phyloP scores from a whole-genome alignment of 2,113 vertebrate genomes.

The Plotosus lineatus region DNA sequence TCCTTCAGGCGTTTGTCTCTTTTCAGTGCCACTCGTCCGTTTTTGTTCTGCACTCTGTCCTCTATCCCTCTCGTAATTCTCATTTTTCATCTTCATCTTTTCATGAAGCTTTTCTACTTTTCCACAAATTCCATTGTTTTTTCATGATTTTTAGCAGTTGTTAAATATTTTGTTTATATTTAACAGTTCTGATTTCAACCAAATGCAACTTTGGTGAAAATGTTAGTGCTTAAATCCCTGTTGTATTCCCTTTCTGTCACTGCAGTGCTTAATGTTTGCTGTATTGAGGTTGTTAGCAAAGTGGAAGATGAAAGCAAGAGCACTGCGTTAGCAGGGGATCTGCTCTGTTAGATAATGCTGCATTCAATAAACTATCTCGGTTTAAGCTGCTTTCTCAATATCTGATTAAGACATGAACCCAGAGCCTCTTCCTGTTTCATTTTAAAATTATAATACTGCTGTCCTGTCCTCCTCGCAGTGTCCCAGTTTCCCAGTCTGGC shows the following conservation, averaged over 20 bases:
- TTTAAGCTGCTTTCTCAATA: constrained; percentile 44
- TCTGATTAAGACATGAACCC: constrained; percentile 50
- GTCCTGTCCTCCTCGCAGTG: constrained; percentile 52
- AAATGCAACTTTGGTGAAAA: neutral
- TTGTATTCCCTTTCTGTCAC: neutral
- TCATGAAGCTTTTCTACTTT: neutral
- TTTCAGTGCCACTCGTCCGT: constrained; percentile 32
- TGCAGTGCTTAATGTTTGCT: neutral
- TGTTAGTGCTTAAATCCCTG: neutral
- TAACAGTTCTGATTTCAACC: neutral
- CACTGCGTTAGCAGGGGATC: neutral
- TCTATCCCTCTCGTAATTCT: constrained; percentile 11
- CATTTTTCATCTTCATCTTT: constrained; percentile 1
- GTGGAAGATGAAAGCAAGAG: neutral
- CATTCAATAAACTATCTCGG: neutral
- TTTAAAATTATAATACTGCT: constrained; percentile 18
- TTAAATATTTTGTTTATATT: neutral
- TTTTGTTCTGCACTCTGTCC: constrained; percentile 20
- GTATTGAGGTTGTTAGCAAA: neutral
- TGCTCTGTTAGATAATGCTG: neutral
- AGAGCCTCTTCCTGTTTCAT: constrained; percentile 46
- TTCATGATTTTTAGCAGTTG: neutral
- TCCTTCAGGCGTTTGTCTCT: constrained; percentile 45
- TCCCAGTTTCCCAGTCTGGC: constrained; percentile 58
- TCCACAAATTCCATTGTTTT: too few relatives aligned